These are phyloP conservation scores for Phyllostomus hastatus DNA, from an alignment of 2,113 vertebrate species.

Conservation along the genomic window DNA sequence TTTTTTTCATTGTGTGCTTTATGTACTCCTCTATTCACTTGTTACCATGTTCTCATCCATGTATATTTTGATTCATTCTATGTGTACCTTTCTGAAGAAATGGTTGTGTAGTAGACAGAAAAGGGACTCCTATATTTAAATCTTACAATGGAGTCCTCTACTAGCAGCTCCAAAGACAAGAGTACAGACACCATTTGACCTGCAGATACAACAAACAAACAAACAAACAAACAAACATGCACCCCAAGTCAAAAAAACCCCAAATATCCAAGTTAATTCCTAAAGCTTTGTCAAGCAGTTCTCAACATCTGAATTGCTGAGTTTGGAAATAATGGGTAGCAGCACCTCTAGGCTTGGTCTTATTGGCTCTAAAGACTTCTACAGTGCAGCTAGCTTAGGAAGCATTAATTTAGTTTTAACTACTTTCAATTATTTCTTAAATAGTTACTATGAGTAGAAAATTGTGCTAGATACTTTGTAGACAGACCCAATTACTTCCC, in stretches of 20 bases:
- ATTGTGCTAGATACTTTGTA: not conserved
- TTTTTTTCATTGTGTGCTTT: not conserved
- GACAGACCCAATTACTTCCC: not conserved
- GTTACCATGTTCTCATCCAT: not conserved
- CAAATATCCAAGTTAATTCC: not conserved
- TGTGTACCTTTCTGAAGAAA: not conserved
- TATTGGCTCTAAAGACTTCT: not conserved
- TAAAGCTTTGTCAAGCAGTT: not conserved
- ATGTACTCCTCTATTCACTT: not conserved
- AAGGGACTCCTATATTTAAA: not conserved
- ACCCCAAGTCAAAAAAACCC: too few species aligned
- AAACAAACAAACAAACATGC: not conserved
- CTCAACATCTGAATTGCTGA: not conserved
- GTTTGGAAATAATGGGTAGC: not conserved
- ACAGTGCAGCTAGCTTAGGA: not conserved
- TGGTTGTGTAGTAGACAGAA: not conserved
- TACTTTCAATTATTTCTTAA: not conserved
- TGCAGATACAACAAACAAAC: not conserved
- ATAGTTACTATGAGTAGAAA: not conserved
- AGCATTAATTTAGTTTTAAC: not conserved
- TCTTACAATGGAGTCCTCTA: not conserved
- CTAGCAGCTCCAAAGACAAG: not conserved
- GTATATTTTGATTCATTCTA: not conserved
- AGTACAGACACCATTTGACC: not conserved
- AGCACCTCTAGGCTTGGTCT: not conserved